phyloP scores from a whole-genome alignment of 2,797 vertebrate species.

The Erethizon dorsatum region DNA sequence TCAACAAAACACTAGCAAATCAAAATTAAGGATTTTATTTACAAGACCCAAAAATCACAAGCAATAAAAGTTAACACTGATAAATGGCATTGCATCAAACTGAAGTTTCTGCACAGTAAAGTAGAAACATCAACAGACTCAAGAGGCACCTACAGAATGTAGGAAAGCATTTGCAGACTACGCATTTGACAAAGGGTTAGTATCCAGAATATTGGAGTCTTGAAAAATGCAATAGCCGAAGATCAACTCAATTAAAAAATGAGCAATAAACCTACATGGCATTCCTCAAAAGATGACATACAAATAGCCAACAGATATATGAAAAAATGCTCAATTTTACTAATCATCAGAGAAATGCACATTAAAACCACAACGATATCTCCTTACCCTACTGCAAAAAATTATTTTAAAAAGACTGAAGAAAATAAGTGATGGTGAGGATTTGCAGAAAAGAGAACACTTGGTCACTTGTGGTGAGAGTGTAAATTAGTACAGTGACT shows the following conservation, averaged over 20 bases:
- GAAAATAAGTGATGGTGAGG: background rate
- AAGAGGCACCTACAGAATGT: too few relatives aligned
- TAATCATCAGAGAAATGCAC: background rate
- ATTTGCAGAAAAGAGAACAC: background rate
- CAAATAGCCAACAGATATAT: background rate
- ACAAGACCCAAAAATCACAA: background rate
- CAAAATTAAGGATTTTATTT: background rate
- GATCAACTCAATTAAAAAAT: background rate
- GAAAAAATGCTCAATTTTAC: background rate
- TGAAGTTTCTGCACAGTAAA: background rate
- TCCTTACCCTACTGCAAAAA: background rate
- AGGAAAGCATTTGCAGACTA: background rate
- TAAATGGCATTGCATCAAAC: background rate
- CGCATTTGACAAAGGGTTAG: background rate
- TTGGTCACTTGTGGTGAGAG: background rate
- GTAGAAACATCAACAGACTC: background rate
- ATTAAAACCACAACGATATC: background rate
- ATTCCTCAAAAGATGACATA: background rate
- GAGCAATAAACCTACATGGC: background rate
- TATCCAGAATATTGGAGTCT: background rate
- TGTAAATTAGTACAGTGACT: background rate
- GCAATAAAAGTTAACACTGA: background rate
- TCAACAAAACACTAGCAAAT: background rate
- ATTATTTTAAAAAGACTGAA: background rate
- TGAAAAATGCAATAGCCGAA: background rate